Evolutionary conservation across 2,113 vertebrate genomes (phyloP).

Genomic region (Dromas ardeola): DNA sequence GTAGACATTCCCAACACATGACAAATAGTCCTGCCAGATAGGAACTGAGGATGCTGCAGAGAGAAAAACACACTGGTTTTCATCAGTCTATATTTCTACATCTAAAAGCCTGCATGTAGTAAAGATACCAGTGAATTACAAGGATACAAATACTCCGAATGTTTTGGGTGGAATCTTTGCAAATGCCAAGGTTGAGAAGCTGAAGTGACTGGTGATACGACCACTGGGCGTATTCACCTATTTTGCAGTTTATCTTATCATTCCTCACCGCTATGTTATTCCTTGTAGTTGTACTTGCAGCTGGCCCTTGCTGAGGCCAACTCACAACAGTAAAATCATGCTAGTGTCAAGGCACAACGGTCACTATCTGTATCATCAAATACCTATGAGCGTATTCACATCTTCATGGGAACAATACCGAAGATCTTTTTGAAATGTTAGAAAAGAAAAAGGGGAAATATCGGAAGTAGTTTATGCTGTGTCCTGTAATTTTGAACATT

Average conservation of each 20-base stretch:
- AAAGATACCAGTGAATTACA: not conserved
- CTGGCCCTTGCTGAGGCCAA: not conserved
- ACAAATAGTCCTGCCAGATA: not conserved
- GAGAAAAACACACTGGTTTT: not conserved
- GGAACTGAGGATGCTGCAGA: not conserved
- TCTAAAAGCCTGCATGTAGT: not conserved
- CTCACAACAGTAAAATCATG: not conserved
- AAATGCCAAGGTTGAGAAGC: not conserved
- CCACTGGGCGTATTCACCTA: not conserved
- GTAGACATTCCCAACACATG: not conserved
- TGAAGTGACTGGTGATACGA: not conserved
- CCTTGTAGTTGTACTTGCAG: not conserved
- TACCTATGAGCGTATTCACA: not conserved
- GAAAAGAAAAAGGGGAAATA: not conserved
- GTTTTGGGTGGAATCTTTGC: not conserved
- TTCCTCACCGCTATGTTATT: not conserved
- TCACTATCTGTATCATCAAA: not conserved
- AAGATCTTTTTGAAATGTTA: not conserved
- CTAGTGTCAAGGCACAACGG: not conserved
- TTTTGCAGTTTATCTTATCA: not conserved
- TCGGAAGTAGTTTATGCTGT: not conserved
- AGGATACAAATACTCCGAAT: not conserved
- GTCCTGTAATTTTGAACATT: not conserved
- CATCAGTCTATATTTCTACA: not conserved
- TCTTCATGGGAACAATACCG: not conserved